Base-by-base conservation (phyloP, 2,888 invertebrate genomes). In the Shargacucullia verbasci region DNA sequence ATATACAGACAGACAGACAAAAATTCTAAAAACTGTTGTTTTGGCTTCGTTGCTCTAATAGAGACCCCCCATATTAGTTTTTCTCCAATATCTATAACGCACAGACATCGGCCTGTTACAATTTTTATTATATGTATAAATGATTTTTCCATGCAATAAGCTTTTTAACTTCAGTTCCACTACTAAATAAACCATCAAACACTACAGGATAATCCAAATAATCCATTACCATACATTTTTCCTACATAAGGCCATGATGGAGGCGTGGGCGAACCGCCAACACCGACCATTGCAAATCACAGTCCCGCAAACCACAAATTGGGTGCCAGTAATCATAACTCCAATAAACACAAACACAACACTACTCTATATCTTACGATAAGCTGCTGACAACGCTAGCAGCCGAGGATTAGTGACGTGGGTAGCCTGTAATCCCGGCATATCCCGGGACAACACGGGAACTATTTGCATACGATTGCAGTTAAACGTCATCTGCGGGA, bases 401-500 rank as follows among this genome's bases (percentile, higher is more conserved):
- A 84, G 79, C 81, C 79, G 76, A 49, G 88, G 89, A 89, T 88
- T 89, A 89, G 85, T 84, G 85, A 84, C 79, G 88, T 86, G 77
- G 79, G 81, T 79, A 75, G 72, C 72, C 75, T 76, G 72, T 78
- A 72, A 80, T 86, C 84, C 89, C 85, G 78, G 81, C 79, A 80
- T 79, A 86, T 86, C 83, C 84, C 81, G 82, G 85, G 81, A 92
- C 76, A 77, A 76, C 74, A 76, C 77, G 62, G 78, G 66, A 69
- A 77, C 78, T 72, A 76, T 92, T 92, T 91, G 91, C 92, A 92
- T 92, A 87, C 83, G 81, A 86, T 86, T 70, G 83, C 86, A 87
- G 91, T 92, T 91, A 91, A 84, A 81, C 81, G 90, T 92, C 91
- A 91, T 91, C 87, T 83, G 80, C 76, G 76, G 85, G 87, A 87